These are phyloP conservation scores for Hipposideros larvatus DNA, from an alignment of 2,797 vertebrate species.

Conservation along the genomic window DNA sequence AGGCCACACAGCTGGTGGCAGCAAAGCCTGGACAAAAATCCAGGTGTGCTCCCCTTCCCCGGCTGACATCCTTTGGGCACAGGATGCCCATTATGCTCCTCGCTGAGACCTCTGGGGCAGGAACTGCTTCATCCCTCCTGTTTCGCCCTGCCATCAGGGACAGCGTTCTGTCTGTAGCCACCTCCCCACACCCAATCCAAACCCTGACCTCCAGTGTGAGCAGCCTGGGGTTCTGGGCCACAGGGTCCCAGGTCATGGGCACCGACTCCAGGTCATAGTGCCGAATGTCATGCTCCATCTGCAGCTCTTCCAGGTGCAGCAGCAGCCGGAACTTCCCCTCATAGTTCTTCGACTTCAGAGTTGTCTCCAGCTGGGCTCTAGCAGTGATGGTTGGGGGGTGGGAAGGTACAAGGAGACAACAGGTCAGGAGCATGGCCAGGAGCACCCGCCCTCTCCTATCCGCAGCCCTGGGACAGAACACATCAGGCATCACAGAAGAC, in stretches of 20 bases:
- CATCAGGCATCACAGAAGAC: background rate
- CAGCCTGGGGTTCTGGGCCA: slow-evolving; percentile 82
- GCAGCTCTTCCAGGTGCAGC: slow-evolving; percentile 94
- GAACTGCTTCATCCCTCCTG: background rate
- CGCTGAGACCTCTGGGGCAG: background rate
- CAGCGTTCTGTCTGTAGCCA: background rate
- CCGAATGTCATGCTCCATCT: slow-evolving; percentile 95
- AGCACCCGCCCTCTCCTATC: slow-evolving; percentile 5
- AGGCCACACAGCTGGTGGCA: background rate
- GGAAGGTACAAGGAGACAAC: accelerated
- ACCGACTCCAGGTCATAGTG: slow-evolving; percentile 91
- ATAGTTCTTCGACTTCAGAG: slow-evolving; percentile 91
- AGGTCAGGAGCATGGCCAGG: accelerated
- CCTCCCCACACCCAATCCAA: accelerated
- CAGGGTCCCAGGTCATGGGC: slow-evolving; percentile 87
- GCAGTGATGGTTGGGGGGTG: background rate
- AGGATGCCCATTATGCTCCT: background rate
- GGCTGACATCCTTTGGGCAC: background rate
- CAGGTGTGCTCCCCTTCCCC: background rate
- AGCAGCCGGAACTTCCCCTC: slow-evolving; percentile 90
- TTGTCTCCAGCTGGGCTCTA: slow-evolving; percentile 87
- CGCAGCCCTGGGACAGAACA: background rate
- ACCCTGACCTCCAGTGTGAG: slow-evolving; percentile 91
- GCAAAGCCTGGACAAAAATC: background rate
- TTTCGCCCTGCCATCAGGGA: background rate